Base-by-base conservation (phyloP, 2,113 vertebrate species). In the Nibea albiflora region DNA sequence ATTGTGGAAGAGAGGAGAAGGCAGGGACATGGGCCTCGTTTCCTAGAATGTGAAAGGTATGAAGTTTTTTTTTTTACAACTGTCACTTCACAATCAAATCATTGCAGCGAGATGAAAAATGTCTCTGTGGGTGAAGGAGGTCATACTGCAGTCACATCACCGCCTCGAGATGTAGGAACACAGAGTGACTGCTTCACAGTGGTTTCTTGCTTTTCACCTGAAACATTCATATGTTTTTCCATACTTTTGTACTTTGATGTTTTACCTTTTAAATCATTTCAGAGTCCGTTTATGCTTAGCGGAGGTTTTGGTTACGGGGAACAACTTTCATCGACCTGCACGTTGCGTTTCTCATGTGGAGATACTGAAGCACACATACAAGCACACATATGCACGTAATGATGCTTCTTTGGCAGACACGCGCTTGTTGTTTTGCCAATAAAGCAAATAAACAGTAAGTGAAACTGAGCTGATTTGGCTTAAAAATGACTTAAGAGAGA, bases 101-200 rank as follows among this genome's bases (percentile, higher is more conserved):
- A 16, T 4, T 61, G 35, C 5, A 60, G 46, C 4, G 4, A 67
- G 26, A 78, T n/a, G 42, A 60, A 12, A 28, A 2, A 22, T 72
- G 10, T 56, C 58, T 72, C 57, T 58, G 60, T 12, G 39, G 52
- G 24, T 65, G 57, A 64, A 22, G 39, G 50, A 80, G 57, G 58
- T n/a, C 52, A 3, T 50, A n/a, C 54, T 54, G 26, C 31, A 54
- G 20, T 24, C 15, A 62, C 26, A 35, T 39, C 2, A 0, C 17
- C 28, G 12, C 3, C 31, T 56, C 20, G 4, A 56, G 53, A 53
- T 44, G 54, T 22, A 70, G 42, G 42, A 42, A 31, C 15, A 9
- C 1, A 16, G 28, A 17, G 11, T 14, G 11, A 53, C 57, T 31
- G 22, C 46, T 28, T 63, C 58, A 52, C 10, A 4, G 4, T 69